A percentile compares a stretch with the other conserved stretches of the same genome.
Evolutionary conservation across 2,888 invertebrate genomes (phyloP).

Genomic region (Hofmannophila pseudospretella): DNA sequence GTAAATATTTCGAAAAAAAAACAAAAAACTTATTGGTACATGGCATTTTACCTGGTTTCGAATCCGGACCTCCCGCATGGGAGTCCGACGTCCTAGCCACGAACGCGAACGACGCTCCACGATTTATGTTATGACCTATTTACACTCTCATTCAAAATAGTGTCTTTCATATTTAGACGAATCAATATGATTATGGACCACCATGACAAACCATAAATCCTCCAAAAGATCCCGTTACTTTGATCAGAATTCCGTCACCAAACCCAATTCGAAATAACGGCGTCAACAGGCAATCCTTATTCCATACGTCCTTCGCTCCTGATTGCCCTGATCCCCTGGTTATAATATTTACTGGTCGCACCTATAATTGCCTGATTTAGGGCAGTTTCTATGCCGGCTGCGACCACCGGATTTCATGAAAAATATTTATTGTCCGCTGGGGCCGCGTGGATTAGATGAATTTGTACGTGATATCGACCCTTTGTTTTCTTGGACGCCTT

Average conservation of each 20-base stretch:
- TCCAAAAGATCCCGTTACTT: too few relatives aligned
- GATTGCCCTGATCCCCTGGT: slow-evolving; percentile 54
- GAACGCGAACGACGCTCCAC: too few relatives aligned
- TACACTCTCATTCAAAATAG: too few relatives aligned
- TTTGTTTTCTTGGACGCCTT: slow-evolving; percentile 9
- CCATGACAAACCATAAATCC: too few relatives aligned
- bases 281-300: slow-evolving; percentile 17
- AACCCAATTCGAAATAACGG: slow-evolving; percentile 5
- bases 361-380: slow-evolving; percentile 75
- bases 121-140: too few relatives aligned
- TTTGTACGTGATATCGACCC: slow-evolving; percentile 60
- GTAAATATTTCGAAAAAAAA: too few relatives aligned
- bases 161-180: too few relatives aligned
- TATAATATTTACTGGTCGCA: slow-evolving; percentile 68
- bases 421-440: slow-evolving; percentile 70
- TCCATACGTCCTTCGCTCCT: slow-evolving; percentile 19
- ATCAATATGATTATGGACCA: too few relatives aligned
- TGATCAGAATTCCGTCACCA: slow-evolving; percentile 13
- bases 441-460: slow-evolving; percentile 65
- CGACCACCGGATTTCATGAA: slow-evolving; percentile 64
- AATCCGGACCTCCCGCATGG: too few relatives aligned
- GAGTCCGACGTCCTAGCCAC: too few relatives aligned
- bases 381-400: slow-evolving; percentile 70
- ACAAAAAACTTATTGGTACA: too few relatives aligned
- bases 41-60: too few relatives aligned